Conservation (phyloP, 2,888 invertebrate species). For the Cantharis rufa region DNA sequence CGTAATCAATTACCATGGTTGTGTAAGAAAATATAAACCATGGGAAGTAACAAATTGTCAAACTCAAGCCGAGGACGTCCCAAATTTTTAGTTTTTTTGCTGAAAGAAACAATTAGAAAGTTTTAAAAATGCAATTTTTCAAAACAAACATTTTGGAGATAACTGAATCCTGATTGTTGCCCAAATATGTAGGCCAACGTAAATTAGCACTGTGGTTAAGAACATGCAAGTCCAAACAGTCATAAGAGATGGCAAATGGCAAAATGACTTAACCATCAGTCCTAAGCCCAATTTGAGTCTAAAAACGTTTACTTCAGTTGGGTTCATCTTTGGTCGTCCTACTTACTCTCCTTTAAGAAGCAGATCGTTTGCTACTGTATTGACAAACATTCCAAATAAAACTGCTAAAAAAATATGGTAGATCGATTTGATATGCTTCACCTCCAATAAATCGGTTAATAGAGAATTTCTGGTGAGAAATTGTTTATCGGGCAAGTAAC, state of each 20-base stretch:
- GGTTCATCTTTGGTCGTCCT: slow-evolving; percentile 1
- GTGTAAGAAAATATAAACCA: slow-evolving; percentile 12
- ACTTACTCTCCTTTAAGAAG: slow-evolving; percentile 77
- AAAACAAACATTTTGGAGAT: background rate
- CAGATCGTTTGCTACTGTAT: slow-evolving; percentile 74
- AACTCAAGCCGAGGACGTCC: background rate
- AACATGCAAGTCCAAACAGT: background rate
- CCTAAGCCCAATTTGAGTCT: slow-evolving; percentile 47
- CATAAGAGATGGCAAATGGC: background rate
- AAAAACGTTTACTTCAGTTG: background rate
- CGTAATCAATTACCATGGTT: background rate
- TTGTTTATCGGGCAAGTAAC: slow-evolving; percentile 62
- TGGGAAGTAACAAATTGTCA: background rate
- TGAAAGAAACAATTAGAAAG: background rate
- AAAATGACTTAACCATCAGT: background rate
- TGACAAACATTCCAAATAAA: slow-evolving; percentile 71
- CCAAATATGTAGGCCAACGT: background rate
- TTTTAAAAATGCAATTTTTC: background rate
- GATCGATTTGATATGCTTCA: slow-evolving; percentile 79
- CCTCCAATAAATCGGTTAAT: slow-evolving; percentile 77
- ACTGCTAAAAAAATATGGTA: slow-evolving; percentile 84
- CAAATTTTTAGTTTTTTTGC: background rate
- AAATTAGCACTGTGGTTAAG: background rate
- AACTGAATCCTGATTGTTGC: background rate
- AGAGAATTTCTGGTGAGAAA: slow-evolving; percentile 77